Conservation (phyloP, 92 coral and sea anemone species). For the Actinernus sp. region DNA sequence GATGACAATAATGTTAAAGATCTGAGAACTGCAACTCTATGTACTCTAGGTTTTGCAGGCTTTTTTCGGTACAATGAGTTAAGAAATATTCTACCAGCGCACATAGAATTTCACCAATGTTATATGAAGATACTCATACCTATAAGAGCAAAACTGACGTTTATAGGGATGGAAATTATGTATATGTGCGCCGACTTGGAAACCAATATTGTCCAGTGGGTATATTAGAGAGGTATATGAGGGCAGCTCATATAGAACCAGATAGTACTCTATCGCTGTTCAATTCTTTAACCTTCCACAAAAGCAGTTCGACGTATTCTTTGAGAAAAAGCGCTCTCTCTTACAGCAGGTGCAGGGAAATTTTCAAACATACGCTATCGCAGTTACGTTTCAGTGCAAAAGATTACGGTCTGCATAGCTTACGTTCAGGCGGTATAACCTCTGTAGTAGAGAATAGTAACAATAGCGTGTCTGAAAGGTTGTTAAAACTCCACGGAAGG, state of each 20-base stretch:
- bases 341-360: no score
- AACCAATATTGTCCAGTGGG: slow-evolving; percentile 13
- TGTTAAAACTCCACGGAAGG: no score
- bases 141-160: slow-evolving; percentile 23
- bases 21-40: slow-evolving; percentile 32
- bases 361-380: neutral
- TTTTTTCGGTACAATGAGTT: slow-evolving; percentile 24
- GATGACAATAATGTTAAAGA: slow-evolving; percentile 1
- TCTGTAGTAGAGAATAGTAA: neutral
- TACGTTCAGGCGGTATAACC: no score
- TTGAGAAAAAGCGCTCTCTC: neutral
- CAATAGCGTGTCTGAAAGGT: no score
- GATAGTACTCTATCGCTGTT: slow-evolving; percentile 4
- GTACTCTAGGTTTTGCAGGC: slow-evolving; percentile 5
- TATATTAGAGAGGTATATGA: neutral
- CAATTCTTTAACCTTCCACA: neutral
- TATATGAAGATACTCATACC: slow-evolving; percentile 8
- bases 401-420: no score
- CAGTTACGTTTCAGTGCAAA: neutral
- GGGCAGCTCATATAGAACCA: no score
- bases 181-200: slow-evolving; percentile 1
- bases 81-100: neutral
- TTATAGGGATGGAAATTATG: no score
- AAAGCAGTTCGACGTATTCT: no score
- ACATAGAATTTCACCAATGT: slow-evolving; percentile 9